Percentiles rank a stretch among this genome's conserved stretches.
Conservation (phyloP, 2,888 invertebrate genomes). For the Monoplex corrugatus region DNA sequence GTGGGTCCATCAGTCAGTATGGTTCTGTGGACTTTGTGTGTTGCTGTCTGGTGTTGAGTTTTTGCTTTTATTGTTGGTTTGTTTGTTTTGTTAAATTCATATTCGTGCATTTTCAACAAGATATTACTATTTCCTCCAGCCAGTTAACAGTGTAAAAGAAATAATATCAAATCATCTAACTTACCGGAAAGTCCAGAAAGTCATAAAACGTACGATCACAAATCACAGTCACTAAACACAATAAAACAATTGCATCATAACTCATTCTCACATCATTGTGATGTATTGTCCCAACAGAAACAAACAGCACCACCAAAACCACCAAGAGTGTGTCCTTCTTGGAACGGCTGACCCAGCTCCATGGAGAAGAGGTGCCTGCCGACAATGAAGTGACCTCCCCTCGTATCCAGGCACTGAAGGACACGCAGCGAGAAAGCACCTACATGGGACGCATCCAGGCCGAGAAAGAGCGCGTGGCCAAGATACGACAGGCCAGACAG, state of each 20-base stretch:
- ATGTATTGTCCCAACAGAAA: conserved; percentile 47
- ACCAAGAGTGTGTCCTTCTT: conserved; percentile 38
- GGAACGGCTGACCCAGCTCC: conserved; percentile 32
- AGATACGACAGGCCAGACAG: conserved; percentile 71
- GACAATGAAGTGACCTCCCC: conserved; percentile 34
- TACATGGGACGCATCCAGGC: conserved; percentile 72
- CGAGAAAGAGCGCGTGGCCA: conserved; percentile 70
- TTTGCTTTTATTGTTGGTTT: too few relatives aligned
- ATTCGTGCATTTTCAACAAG: too few relatives aligned
- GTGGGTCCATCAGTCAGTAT: too few relatives aligned
- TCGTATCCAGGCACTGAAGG: conserved; percentile 62
- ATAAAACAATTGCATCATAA: not conserved
- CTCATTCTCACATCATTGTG: not conserved
- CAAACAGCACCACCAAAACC: conserved; percentile 57
- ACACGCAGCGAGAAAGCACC: conserved; percentile 69
- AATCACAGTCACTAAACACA: too few relatives aligned
- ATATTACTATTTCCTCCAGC: too few relatives aligned
- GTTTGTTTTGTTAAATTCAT: too few relatives aligned
- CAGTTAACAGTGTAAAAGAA: too few relatives aligned
- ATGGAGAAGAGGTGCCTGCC: conserved; percentile 30
- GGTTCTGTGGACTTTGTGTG: too few relatives aligned
- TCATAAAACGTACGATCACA: too few relatives aligned
- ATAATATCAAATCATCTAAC: too few relatives aligned
- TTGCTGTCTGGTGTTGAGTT: too few relatives aligned
- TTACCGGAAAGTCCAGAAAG: too few relatives aligned